phyloP scores from a whole-genome alignment of 2,797 vertebrate species.

The Hipposideros larvatus region DNA sequence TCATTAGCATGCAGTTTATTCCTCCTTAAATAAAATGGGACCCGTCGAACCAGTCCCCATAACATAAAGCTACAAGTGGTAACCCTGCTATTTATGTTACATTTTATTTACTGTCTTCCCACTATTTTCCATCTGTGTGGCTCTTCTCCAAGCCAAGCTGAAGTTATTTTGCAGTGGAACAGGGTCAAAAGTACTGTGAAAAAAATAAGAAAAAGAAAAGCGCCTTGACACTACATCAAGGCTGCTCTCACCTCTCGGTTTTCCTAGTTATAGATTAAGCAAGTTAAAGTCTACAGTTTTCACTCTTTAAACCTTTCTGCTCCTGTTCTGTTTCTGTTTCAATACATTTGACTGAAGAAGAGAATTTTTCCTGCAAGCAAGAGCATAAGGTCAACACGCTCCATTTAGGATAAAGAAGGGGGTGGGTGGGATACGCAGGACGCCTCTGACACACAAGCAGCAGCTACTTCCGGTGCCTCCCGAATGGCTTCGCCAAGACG shows the following conservation, averaged over 20 bases:
- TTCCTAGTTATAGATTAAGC: background rate
- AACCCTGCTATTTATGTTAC: slow-evolving; percentile 35
- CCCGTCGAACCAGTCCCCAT: background rate
- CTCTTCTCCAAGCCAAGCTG: slow-evolving; percentile 67
- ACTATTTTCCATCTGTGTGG: slow-evolving; percentile 65
- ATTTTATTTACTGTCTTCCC: slow-evolving; percentile 61
- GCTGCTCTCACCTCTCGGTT: background rate
- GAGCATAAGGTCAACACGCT: background rate
- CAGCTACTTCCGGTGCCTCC: background rate
- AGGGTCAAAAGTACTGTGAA: background rate
- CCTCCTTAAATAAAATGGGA: slow-evolving; percentile 57
- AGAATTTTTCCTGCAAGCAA: background rate
- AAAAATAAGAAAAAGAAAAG: background rate
- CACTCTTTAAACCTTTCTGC: background rate
- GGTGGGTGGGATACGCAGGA: accelerated
- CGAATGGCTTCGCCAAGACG: accelerated
- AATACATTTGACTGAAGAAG: background rate
- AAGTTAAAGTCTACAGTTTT: background rate
- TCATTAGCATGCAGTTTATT: slow-evolving; percentile 67
- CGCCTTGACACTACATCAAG: background rate
- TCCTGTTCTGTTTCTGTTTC: background rate
- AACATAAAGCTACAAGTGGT: slow-evolving; percentile 17
- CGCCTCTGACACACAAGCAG: no score
- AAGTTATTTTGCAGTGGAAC: slow-evolving; percentile 52
- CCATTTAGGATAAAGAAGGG: background rate